Percentiles rank a stretch among this genome's conserved stretches.
These are phyloP conservation scores for Archaeoteleia sp. DNA, from an alignment of 2,888 invertebrate genomes.

Conservation along the genomic window DNA sequence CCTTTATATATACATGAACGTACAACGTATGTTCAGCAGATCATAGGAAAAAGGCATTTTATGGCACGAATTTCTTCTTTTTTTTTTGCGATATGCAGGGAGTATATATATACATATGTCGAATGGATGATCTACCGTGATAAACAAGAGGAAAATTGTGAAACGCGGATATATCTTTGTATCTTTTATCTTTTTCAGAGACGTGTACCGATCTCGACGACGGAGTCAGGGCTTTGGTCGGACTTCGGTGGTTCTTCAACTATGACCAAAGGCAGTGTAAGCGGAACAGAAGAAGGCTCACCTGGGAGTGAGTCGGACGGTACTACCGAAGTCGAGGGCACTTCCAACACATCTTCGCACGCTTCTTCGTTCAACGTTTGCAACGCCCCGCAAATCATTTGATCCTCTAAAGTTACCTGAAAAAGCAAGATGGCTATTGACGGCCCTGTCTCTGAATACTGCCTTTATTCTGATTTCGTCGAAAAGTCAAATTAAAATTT, in stretches of 20 bases:
- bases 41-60: constrained; percentile 19
- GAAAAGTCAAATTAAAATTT: too few relatives aligned
- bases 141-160: too few relatives aligned
- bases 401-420: constrained; percentile 94
- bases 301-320: constrained; percentile 71
- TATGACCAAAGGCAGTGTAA: constrained; percentile 74
- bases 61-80: constrained; percentile 10
- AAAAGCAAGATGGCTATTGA: constrained; percentile 52
- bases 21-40: constrained; percentile 8
- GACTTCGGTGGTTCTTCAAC: constrained; percentile 72
- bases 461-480: too few relatives aligned
- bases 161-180: too few relatives aligned
- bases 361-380: constrained; percentile 96
- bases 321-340: constrained; percentile 64
- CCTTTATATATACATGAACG: constrained; percentile 8
- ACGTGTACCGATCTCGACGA: constrained; percentile 65
- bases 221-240: constrained; percentile 72
- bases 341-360: constrained; percentile 91
- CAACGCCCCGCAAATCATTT: constrained; percentile 95
- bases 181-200: constrained; percentile 54
- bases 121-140: too few relatives aligned
- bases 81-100: constrained; percentile 3
- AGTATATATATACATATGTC: too few relatives aligned
- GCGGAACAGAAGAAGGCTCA: constrained; percentile 71
- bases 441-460: too few relatives aligned